These are phyloP conservation scores for Limenitis camilla DNA, from an alignment of 2,888 invertebrate species.

Conservation along the genomic window DNA sequence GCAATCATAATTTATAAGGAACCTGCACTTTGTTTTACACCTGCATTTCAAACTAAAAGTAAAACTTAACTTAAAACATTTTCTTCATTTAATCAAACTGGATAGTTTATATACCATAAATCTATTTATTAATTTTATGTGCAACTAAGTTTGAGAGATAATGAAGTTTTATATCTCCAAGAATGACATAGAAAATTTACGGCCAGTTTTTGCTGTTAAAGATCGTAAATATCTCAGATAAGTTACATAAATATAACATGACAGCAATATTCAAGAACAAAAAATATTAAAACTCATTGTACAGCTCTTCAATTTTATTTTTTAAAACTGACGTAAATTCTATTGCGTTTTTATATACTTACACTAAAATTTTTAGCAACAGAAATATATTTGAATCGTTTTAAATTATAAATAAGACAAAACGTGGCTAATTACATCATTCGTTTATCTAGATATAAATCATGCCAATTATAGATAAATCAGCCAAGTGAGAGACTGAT, in stretches of 20 bases:
- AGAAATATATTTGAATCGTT: too few species aligned
- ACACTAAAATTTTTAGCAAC: too few species aligned
- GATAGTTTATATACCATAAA: not conserved
- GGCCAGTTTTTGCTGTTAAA: not conserved
- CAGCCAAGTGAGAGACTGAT: too few species aligned
- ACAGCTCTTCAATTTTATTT: not conserved
- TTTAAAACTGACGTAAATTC: too few species aligned
- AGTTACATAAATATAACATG: not conserved
- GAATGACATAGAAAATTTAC: not conserved
- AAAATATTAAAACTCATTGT: not conserved
- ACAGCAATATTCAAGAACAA: not conserved
- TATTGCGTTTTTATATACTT: too few species aligned
- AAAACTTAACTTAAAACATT: too few species aligned
- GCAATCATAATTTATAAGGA: slow-evolving; percentile 8
- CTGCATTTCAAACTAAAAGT: not conserved
- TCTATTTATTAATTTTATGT: not conserved
- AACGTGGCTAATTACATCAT: too few species aligned
- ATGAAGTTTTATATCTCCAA: not conserved
- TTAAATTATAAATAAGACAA: too few species aligned
- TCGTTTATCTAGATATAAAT: too few species aligned
- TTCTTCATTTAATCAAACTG: too few species aligned
- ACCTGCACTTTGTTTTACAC: slow-evolving; percentile 7
- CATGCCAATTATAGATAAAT: too few species aligned
- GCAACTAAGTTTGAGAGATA: not conserved
- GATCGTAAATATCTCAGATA: not conserved